These are phyloP conservation scores for Simalia tracyae DNA, from an alignment of 2,797 vertebrate species.

Conservation along the genomic window DNA sequence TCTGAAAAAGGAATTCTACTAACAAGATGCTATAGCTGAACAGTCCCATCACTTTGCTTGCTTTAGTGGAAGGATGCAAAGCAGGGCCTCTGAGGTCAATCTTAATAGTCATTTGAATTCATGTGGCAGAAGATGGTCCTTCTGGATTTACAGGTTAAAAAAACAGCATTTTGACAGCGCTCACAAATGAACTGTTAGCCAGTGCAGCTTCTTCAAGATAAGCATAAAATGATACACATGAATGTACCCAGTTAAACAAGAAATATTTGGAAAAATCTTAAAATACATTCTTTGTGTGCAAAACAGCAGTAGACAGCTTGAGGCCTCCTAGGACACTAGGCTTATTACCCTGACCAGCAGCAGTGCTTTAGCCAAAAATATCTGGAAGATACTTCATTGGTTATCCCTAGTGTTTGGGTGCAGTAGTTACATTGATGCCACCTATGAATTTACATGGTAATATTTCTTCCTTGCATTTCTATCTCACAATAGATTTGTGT, in stretches of 20 bases:
- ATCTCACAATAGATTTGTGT: background rate
- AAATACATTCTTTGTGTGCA: background rate
- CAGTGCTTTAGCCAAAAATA: background rate
- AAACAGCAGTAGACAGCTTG: background rate
- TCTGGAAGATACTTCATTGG: background rate
- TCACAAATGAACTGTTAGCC: background rate
- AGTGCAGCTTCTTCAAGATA: background rate
- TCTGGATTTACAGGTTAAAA: background rate
- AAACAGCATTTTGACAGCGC: background rate
- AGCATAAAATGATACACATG: background rate
- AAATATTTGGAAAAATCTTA: background rate
- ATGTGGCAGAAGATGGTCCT: too few relatives aligned
- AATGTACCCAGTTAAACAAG: background rate
- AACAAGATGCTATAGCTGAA: background rate
- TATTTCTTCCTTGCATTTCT: background rate
- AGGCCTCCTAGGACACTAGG: background rate
- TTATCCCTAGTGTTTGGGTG: background rate
- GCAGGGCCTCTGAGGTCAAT: background rate
- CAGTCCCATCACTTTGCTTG: background rate
- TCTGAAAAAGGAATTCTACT: background rate
- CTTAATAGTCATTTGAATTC: background rate
- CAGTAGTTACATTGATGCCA: background rate
- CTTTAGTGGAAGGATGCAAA: background rate
- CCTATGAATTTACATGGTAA: background rate
- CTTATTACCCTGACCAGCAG: background rate